Conservation (phyloP, 2,888 invertebrate species). For the Cosmia trapezina region DNA sequence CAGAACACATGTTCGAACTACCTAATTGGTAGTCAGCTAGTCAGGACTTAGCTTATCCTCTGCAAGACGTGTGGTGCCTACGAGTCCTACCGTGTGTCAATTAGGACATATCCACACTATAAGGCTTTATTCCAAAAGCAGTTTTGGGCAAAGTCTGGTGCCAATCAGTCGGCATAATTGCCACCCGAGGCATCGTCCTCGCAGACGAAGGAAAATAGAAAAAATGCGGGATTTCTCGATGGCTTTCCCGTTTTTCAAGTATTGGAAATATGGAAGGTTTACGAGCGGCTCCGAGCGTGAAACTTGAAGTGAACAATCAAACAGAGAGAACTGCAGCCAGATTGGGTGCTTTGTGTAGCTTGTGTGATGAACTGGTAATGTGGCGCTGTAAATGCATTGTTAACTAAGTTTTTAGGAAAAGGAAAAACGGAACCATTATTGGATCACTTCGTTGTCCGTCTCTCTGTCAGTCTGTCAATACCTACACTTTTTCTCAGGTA, state of each 20-base stretch:
- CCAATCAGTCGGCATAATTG: slow-evolving; percentile 61
- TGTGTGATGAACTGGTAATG: slow-evolving; percentile 4
- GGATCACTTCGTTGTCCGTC: no score
- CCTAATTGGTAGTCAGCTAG: slow-evolving; percentile 54
- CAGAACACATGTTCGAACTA: slow-evolving; percentile 30
- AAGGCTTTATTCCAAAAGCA: slow-evolving; percentile 26
- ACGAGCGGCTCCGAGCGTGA: slow-evolving; percentile 27
- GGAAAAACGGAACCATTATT: no score
- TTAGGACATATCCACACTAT: slow-evolving; percentile 40
- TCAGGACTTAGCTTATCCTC: slow-evolving; percentile 46
- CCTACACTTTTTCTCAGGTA: no score
- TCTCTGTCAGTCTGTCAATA: no score
- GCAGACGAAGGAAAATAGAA: slow-evolving; percentile 41
- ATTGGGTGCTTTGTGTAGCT: slow-evolving; percentile 30
- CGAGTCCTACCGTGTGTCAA: slow-evolving; percentile 44
- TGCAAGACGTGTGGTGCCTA: slow-evolving; percentile 32
- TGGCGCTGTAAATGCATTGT: not conserved
- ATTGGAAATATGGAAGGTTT: slow-evolving; percentile 56
- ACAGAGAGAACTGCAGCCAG: slow-evolving; percentile 18
- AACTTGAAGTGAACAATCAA: slow-evolving; percentile 55
- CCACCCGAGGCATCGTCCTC: slow-evolving; percentile 36
- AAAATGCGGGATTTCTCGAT: slow-evolving; percentile 47
- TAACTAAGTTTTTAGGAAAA: not conserved
- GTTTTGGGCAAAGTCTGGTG: slow-evolving; percentile 39
- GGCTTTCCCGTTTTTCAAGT: slow-evolving; percentile 53